A percentile compares a stretch with the other conserved stretches of the same genome.
phyloP scores from a whole-genome alignment of 2,888 invertebrate genomes.

The Tetragonula carbonaria region DNA sequence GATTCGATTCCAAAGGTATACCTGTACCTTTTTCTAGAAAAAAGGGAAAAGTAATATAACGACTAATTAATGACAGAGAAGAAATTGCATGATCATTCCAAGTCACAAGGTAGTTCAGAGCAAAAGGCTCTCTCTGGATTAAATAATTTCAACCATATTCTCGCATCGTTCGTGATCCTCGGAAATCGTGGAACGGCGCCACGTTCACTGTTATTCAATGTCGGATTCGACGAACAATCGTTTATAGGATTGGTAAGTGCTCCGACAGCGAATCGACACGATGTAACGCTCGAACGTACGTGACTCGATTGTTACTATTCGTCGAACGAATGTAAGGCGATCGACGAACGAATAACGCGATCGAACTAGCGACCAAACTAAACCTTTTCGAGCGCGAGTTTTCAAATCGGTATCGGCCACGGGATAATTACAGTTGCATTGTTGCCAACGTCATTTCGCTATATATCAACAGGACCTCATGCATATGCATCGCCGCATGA shows the following conservation, averaged over 20 bases:
- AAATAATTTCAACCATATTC: too few species aligned
- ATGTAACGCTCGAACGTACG: neutral
- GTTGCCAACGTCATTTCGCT: constrained; percentile 79
- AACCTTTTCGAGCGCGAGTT: constrained; percentile 19
- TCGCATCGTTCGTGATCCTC: neutral
- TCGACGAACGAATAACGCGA: constrained; percentile 52
- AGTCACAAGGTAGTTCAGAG: neutral
- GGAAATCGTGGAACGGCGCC: neutral
- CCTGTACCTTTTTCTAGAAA: too few species aligned
- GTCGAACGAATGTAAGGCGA: neutral
- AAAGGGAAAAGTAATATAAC: too few species aligned
- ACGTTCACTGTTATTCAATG: neutral
- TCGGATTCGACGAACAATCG: constrained; percentile 8
- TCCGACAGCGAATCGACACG: neutral
- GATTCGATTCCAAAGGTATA: too few species aligned
- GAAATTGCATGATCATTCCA: neutral
- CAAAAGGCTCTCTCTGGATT: too few species aligned
- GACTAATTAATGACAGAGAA: too few species aligned
- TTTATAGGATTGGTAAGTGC: neutral
- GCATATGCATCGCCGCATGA: constrained; percentile 74
- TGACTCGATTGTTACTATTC: neutral
- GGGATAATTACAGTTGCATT: constrained; percentile 80
- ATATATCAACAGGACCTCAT: constrained; percentile 77
- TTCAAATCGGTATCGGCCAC: constrained; percentile 24
- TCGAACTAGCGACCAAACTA: constrained; percentile 42